These are phyloP conservation scores for Silurus lanzhouensis DNA, from an alignment of 2,797 vertebrate species.

Conservation along the genomic window DNA sequence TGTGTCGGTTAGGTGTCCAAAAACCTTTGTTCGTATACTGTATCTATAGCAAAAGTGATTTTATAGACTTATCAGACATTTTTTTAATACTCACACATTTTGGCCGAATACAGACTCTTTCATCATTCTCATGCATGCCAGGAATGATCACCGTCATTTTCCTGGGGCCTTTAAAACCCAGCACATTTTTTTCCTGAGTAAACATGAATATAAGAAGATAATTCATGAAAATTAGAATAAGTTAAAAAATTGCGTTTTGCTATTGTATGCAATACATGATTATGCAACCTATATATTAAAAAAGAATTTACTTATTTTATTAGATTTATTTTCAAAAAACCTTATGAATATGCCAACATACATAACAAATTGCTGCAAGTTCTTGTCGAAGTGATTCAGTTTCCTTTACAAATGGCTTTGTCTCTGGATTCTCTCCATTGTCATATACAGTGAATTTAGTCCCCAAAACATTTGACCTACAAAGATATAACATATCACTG, in stretches of 20 bases:
- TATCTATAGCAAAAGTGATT: not conserved
- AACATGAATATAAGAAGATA: constrained; percentile 10
- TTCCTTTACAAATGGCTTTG: constrained; percentile 79
- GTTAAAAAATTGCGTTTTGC: not conserved
- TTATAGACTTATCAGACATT: not conserved
- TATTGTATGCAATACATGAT: not conserved
- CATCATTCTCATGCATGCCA: constrained; percentile 76
- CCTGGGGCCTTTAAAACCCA: constrained; percentile 85
- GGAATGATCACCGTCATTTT: constrained; percentile 88
- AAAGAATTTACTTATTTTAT: not conserved
- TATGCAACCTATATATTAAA: too few species aligned
- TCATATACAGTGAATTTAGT: constrained; percentile 88
- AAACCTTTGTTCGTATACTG: not conserved
- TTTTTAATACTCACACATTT: constrained; percentile 72
- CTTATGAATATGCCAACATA: constrained; percentile 66
- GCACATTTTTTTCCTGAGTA: constrained; percentile 83
- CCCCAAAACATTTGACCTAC: constrained; percentile 86
- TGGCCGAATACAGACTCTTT: constrained; percentile 78
- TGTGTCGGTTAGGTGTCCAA: not conserved
- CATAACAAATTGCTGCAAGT: constrained; percentile 86
- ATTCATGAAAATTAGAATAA: not conserved
- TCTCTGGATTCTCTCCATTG: constrained; percentile 83
- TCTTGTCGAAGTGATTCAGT: constrained; percentile 80
- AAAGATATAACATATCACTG: constrained; percentile 6
- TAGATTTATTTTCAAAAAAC: not conserved